Evolutionary conservation across 2,888 invertebrate genomes (phyloP), one percentile per base, ranked within the genome.

Genomic region (Anthophora plumipes): DNA sequence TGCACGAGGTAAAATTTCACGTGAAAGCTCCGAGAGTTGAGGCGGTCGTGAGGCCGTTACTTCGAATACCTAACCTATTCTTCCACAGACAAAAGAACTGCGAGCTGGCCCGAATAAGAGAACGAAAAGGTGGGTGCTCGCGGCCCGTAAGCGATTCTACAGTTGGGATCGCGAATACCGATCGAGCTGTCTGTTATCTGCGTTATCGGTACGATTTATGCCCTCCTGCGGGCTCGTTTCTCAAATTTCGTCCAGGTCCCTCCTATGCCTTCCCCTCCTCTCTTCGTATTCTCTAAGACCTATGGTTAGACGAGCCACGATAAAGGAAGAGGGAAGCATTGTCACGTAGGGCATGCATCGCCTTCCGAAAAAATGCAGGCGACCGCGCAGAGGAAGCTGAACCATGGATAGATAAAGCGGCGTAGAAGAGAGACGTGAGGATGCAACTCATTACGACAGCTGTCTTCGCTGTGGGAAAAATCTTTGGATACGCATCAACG

Each of bases 361-460:
- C 59, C 77, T 85, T 67, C 66, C 79, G 79, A 77, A 86, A 85
- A 82, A 82, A 73, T 80, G 50, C 71, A n/a, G 31, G 57, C 77
- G 67, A 57, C 61, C 50, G 37, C 64, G 70, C 59, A 57, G 43
- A 66, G 46, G 55, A 74, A 74, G 68, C 68, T 43, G 22, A 69
- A 43, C 57, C 31, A 4, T 31, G 22, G 57, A 59, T 66, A 81
- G 79, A 83, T 79, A 85, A 78, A 80, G 50, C 70, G 9, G 50
- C n/a, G 61, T 41, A 60, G 66, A 71, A 67, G 59, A 69, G 54
- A 61, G 75, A 92, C 92, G 92, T 92, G 92, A 92, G 92, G 92
- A 92, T 93, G 93, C 93, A 93, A 93, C 92, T 93, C 92, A 93
- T 93, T 93, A 93, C 90, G 90, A 91, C 92, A 92, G 92, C 92